Evolutionary conservation across 2,797 vertebrate genomes (phyloP).

Genomic region (Dermochelys coriacea): DNA sequence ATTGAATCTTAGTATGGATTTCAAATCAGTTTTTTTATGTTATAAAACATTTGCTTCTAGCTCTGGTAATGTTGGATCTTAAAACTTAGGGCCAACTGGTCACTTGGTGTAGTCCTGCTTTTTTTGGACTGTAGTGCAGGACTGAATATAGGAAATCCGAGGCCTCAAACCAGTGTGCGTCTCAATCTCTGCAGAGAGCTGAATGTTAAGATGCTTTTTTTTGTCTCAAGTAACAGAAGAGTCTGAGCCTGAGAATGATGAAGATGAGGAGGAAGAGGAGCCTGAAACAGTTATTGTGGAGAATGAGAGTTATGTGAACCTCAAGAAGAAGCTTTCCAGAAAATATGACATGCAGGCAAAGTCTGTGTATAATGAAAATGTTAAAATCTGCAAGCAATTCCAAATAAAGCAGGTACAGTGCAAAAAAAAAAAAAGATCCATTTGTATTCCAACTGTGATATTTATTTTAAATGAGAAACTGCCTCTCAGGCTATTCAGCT

Average conservation of each 20-base stretch:
- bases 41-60: neutral
- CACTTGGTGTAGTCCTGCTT: neutral
- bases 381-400: conserved; percentile 90
- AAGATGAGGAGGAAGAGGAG: conserved; percentile 83
- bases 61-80: neutral
- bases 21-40: neutral
- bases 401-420: conserved; percentile 84
- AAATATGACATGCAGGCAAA: conserved; percentile 83
- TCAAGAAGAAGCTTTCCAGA: conserved; percentile 89
- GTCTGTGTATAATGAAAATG: conserved; percentile 86
- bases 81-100: neutral
- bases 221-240: conserved; percentile 70
- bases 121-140: too few species aligned
- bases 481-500: neutral
- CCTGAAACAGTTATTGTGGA: conserved; percentile 83
- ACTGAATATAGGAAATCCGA: neutral
- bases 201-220: conserved; percentile 18
- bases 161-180: neutral
- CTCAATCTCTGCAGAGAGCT: neutral
- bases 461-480: neutral
- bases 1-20: neutral
- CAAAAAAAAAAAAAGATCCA: neutral
- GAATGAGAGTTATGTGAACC: conserved; percentile 92
- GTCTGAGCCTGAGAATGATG: conserved; percentile 76
- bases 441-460: neutral